These are phyloP conservation scores for Papilio aristodemus DNA, from an alignment of 1,140 invertebrate genomes.

Conservation along the genomic window DNA sequence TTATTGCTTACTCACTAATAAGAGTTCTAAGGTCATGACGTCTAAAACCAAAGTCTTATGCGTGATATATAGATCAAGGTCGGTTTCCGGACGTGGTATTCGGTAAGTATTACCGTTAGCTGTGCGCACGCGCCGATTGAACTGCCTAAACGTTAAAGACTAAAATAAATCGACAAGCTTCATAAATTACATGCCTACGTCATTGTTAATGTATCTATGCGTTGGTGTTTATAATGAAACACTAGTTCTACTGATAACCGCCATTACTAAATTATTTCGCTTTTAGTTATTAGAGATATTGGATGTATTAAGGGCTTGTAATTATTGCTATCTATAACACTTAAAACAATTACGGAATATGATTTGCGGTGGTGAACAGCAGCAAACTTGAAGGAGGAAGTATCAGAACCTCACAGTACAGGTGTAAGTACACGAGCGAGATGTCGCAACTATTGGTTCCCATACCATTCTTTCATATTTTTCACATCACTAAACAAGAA, in stretches of 20 bases:
- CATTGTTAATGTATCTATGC: neutral
- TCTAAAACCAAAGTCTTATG: neutral
- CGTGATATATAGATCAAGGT: neutral
- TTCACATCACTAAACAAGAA: no score
- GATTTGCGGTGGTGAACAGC: no score
- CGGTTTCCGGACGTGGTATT: neutral
- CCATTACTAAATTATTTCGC: no score
- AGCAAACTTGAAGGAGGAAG: no score
- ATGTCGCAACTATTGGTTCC: no score
- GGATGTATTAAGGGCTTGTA: no score
- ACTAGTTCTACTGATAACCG: neutral
- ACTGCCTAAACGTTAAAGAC: conserved; percentile 16
- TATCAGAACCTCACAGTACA: no score
- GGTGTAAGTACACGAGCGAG: no score
- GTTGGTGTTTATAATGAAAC: neutral
- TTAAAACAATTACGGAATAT: no score
- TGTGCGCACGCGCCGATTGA: neutral
- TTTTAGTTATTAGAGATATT: no score
- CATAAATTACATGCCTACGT: neutral
- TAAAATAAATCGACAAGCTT: neutral
- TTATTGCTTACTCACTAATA: neutral
- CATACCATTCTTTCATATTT: no score
- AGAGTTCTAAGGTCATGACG: neutral
- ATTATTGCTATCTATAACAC: no score
- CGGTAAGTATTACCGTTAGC: neutral